Conservation (phyloP, 2,113 vertebrate genomes). For the Propithecus coquereli region DNA sequence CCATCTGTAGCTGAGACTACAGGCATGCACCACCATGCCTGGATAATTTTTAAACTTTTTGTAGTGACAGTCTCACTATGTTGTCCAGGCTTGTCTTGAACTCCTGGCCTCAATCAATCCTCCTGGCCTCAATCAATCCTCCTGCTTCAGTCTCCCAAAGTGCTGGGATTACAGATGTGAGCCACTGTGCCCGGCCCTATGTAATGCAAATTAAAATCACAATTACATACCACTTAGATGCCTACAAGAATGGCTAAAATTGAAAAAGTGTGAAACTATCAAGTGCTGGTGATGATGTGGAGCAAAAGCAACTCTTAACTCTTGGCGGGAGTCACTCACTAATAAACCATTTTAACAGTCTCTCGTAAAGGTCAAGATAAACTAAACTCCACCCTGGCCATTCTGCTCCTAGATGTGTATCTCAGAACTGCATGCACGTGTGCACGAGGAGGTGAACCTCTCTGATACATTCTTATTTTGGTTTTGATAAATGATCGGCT, state of each 20-base stretch:
- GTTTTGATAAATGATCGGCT: not conserved
- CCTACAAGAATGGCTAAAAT: not conserved
- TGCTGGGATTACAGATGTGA: no score
- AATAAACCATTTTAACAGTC: not conserved
- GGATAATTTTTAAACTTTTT: no score
- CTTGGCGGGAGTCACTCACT: not conserved
- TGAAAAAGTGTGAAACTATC: not conserved
- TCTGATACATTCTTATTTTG: not conserved
- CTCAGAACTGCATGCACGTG: not conserved
- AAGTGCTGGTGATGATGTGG: not conserved
- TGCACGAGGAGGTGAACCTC: not conserved
- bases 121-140: no score
- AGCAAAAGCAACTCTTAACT: not conserved
- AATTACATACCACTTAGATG: not conserved
- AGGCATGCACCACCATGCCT: no score
- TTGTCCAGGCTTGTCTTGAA: no score
- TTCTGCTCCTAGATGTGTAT: not conserved
- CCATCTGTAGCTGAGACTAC: no score
- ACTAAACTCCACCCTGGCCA: not conserved
- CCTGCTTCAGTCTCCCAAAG: no score
- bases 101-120: no score
- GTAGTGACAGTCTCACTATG: no score
- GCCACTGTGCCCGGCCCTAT: no score
- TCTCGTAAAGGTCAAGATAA: not conserved
- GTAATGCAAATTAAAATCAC: not conserved